Base-by-base conservation (phyloP, 2,888 invertebrate genomes). In the Magallana nippona region DNA sequence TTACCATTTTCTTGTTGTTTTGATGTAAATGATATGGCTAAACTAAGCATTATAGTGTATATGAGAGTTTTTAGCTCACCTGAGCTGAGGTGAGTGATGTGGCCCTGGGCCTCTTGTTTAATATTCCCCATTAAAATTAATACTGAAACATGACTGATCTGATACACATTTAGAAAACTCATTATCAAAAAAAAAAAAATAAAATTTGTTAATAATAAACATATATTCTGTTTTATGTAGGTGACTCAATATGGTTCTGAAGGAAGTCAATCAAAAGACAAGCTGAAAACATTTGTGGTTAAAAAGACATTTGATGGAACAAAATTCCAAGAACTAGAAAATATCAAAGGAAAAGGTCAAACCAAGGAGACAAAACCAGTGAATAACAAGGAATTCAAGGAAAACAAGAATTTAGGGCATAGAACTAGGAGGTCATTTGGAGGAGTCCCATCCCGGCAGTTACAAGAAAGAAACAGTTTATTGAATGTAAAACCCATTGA, bases 251-350 rank as follows among this genome's bases (percentile, higher is more conserved):
- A 15, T 71, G 22, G 32, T 71, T 71, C 27, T 22, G 71, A 71
- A 71, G 71, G 32, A 11, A 71, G 32, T 13, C 17, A 71, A 15
- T 71, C 27, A 0, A 71, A 71, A 71, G 27, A 71, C 2, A 27
- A 15, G 27, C 32, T 71, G 32, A 71, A 80, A 58, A 80, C 80
- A 57, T 80, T 58, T 80, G 55, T 57, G 32, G 57, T 80, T 27
- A 57, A 3, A 2, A 80, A 57, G 57, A 58, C 57, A 15, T 80
- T 57, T 80, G 80, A 80, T 80, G 80, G 80, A 22, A 71, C 71
- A 71, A 71, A 71, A 27, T 71, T 71, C 27, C 71, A 27, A 71
- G 71, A 71, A 13, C 22, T 71, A 8, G 71, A 71, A 27, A 22
- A 15, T 71, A 32, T 15, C 32, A 71, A 13, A 27, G 32, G 32